Evolutionary conservation across 2,888 invertebrate genomes (phyloP).

Genomic region (Lycaena phlaeas): DNA sequence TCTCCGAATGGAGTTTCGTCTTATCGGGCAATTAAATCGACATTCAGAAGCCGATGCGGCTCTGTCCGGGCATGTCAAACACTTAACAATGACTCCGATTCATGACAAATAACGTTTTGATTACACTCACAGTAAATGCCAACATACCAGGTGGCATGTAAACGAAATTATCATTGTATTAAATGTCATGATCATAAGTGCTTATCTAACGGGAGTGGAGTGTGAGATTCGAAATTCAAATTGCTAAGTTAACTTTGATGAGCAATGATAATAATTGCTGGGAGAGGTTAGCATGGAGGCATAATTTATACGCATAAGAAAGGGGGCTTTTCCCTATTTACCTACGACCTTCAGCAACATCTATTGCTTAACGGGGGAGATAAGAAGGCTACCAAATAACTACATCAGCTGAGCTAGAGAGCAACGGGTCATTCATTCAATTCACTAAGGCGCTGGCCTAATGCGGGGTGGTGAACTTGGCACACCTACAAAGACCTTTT

Average conservation of each 20-base stretch:
- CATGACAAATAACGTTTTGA: conserved; percentile 71
- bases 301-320: too few relatives aligned
- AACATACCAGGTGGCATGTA: conserved; percentile 2
- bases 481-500: too few relatives aligned
- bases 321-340: too few relatives aligned
- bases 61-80: conserved; percentile 51
- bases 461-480: too few relatives aligned
- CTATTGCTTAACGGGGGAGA: too few relatives aligned
- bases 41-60: conserved; percentile 67
- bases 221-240: not conserved
- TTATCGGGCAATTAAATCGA: conserved; percentile 72
- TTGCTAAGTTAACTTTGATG: not conserved
- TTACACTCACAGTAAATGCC: conserved; percentile 31
- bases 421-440: too few relatives aligned
- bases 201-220: not conserved
- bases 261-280: too few relatives aligned
- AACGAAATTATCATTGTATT: conserved; percentile 4
- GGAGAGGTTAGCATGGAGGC: too few relatives aligned
- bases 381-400: too few relatives aligned
- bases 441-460: too few relatives aligned
- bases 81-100: conserved; percentile 63
- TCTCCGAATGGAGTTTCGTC: conserved; percentile 63
- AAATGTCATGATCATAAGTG: not conserved
- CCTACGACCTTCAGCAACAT: too few relatives aligned
- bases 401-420: too few relatives aligned